Percentiles rank a stretch among this genome's conserved stretches.
These are phyloP conservation scores for Ichneumoninae sp. DNA, from an alignment of 2,888 invertebrate genomes.

Conservation along the genomic window DNA sequence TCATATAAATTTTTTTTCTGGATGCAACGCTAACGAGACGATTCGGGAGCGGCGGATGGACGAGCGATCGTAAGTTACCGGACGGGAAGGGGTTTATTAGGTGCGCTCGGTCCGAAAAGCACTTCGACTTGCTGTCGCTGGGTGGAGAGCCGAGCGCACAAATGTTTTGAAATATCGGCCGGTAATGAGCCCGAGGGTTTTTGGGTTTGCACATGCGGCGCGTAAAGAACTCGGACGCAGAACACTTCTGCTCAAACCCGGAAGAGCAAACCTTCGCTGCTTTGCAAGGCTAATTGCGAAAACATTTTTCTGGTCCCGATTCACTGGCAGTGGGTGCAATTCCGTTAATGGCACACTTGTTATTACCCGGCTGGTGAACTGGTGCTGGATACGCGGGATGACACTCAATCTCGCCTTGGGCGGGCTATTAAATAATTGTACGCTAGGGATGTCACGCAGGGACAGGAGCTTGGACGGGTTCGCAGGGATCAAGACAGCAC, in stretches of 20 bases:
- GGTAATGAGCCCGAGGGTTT: background rate
- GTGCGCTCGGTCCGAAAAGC: background rate
- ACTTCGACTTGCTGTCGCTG: background rate
- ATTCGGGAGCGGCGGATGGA: conserved; percentile 45
- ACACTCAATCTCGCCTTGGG: background rate
- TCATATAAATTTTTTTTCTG: no score
- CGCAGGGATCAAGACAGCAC: no score
- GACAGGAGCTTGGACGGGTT: background rate
- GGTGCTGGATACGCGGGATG: background rate
- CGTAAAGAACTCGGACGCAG: conserved; percentile 10
- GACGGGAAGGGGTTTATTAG: conserved; percentile 27
- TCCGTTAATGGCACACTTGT: conserved; percentile 31
- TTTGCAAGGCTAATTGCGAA: conserved; percentile 16
- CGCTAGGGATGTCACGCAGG: no score
- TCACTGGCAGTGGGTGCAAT: conserved; percentile 2
- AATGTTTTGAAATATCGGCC: conserved; percentile 37
- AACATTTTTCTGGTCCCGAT: conserved; percentile 23
- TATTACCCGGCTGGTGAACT: background rate
- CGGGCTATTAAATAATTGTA: background rate
- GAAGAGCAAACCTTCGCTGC: background rate
- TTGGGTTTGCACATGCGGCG: no score
- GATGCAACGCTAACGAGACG: conserved; percentile 46
- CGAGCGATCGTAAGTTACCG: conserved; percentile 42
- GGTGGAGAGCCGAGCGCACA: background rate
- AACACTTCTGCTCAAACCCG: background rate